phyloP scores from a whole-genome alignment of 2,113 vertebrate species.

The Microcebus lehilahytsara region DNA sequence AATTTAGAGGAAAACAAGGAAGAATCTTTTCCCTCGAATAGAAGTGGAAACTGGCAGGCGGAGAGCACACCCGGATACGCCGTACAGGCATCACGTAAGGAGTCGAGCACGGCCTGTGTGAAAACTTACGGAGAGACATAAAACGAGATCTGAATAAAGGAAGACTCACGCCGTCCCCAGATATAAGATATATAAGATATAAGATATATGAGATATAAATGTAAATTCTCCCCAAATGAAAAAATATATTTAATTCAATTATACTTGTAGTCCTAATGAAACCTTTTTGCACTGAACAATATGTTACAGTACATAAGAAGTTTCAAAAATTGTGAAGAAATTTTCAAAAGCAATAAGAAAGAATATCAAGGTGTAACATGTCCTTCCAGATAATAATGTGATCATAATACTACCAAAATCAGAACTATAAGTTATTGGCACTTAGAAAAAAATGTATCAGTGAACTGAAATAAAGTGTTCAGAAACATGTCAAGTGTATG shows the following conservation, averaged over 20 bases:
- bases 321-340: neutral
- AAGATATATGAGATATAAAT: neutral
- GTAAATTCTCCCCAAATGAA: neutral
- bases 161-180: neutral
- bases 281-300: neutral
- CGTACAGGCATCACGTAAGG: rapidly evolving
- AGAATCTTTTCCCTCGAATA: neutral
- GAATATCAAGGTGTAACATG: neutral
- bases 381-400: neutral
- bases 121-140: neutral
- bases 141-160: neutral
- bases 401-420: neutral
- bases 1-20: neutral
- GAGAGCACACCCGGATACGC: neutral
- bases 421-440: neutral
- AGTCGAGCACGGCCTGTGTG: rapidly evolving
- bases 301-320: neutral
- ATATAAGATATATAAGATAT: neutral
- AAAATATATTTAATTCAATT: neutral
- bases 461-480: neutral
- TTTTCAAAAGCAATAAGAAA: neutral
- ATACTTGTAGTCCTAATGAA: neutral
- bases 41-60: neutral
- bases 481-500: neutral
- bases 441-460: neutral